Conservation (phyloP, 92 coral and sea anemone species). For the Epizoanthus illoricatus region DNA sequence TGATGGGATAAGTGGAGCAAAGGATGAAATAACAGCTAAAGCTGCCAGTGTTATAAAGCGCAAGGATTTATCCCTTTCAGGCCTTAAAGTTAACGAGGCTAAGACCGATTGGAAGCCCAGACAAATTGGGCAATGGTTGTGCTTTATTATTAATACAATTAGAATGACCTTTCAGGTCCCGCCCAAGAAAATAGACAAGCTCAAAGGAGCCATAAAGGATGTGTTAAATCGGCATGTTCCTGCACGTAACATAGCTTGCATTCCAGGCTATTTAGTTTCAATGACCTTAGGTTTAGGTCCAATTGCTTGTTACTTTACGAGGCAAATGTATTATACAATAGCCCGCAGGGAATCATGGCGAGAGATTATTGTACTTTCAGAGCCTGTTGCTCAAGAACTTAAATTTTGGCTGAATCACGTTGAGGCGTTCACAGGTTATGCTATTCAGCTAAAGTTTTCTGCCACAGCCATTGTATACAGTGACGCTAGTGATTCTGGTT, state of each 20-base stretch:
- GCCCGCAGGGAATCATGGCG: constrained; percentile 21
- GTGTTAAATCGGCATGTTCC: neutral
- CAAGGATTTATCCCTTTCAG: constrained; percentile 36
- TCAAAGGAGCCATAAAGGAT: constrained; percentile 9
- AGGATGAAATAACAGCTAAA: constrained; percentile 23
- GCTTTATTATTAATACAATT: constrained; percentile 41
- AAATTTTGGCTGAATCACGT: constrained; percentile 43
- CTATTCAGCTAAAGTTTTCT: constrained; percentile 38
- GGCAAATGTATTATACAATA: constrained; percentile 38
- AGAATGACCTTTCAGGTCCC: constrained; percentile 44
- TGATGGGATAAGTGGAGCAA: constrained; percentile 43
- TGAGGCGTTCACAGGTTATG: constrained; percentile 44
- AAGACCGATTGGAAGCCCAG: constrained; percentile 56
- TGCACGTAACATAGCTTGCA: constrained; percentile 23
- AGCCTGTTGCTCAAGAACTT: constrained; percentile 35
- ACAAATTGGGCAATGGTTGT: constrained; percentile 52
- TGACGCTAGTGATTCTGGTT: constrained; percentile 43
- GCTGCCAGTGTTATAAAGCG: constrained; percentile 46
- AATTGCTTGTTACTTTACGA: constrained; percentile 31
- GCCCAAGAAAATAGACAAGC: constrained; percentile 8
- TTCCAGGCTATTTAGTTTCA: constrained; percentile 24
- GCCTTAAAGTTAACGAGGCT: constrained; percentile 44
- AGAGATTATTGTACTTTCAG: neutral
- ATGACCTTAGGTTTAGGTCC: constrained; percentile 42
- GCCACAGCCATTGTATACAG: constrained; percentile 39